Evolutionary conservation across 2,797 vertebrate genomes (phyloP).

Genomic region (Enteromius treurensis): DNA sequence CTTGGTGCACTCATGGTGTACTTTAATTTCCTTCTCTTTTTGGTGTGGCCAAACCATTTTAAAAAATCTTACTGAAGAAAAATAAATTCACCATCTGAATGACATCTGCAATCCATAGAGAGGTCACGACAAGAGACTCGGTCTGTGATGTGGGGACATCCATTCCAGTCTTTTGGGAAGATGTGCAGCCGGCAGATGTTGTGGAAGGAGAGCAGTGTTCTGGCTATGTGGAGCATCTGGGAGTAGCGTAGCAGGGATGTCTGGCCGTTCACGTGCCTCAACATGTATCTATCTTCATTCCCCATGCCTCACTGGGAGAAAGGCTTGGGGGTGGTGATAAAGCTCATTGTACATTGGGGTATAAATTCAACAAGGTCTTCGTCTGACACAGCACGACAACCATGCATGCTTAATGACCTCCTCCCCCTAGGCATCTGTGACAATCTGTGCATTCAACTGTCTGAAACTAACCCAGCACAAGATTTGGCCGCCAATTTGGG

Average conservation of each 20-base stretch:
- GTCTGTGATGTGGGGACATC: constrained; percentile 45
- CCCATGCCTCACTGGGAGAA: constrained; percentile 29
- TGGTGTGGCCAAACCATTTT: not conserved
- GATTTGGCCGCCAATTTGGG: constrained; percentile 35
- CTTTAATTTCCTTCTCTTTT: not conserved
- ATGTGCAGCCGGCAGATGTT: constrained; percentile 50
- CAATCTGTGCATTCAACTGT: constrained; percentile 50
- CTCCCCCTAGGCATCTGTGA: constrained; percentile 52
- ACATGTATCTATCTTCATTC: constrained; percentile 47
- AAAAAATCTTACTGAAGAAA: not conserved
- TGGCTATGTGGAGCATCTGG: constrained; percentile 53
- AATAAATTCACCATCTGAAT: not conserved
- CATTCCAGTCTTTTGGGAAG: constrained; percentile 28
- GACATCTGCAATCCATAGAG: constrained; percentile 35
- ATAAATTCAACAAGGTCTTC: constrained; percentile 55
- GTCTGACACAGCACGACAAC: constrained; percentile 55
- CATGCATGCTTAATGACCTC: constrained; percentile 55
- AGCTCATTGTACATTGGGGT: constrained; percentile 50
- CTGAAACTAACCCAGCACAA: constrained; percentile 30
- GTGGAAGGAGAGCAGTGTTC: constrained; percentile 49
- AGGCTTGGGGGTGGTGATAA: constrained; percentile 46
- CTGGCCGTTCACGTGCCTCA: constrained; percentile 47
- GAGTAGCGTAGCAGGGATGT: constrained; percentile 44
- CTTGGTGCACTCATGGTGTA: not conserved
- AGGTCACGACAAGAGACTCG: constrained; percentile 35